Conservation (phyloP, 2,888 invertebrate genomes). For the Perizoma affinitatum region DNA sequence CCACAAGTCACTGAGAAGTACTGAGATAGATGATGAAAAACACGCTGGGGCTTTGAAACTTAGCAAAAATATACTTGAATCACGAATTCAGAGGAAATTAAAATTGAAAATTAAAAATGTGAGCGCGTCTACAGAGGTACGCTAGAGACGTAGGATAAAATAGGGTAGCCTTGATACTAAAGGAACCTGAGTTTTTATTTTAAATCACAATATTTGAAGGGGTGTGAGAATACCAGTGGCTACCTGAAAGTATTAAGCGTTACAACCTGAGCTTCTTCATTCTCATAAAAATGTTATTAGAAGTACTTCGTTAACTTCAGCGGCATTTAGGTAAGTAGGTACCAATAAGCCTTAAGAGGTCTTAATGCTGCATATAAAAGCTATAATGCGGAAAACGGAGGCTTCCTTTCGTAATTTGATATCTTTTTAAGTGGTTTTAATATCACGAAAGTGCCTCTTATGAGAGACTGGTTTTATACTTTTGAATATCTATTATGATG, state of each 20-base stretch:
- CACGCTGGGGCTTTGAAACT: too few relatives aligned
- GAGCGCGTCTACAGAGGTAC: too few relatives aligned
- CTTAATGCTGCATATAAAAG: slow-evolving; percentile 21
- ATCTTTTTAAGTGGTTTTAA: slow-evolving; percentile 33
- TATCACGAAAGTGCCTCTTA: slow-evolving; percentile 22
- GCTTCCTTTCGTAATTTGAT: slow-evolving; percentile 32
- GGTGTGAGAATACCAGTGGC: background rate
- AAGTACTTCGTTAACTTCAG: slow-evolving; percentile 7
- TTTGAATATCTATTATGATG: slow-evolving; percentile 10
- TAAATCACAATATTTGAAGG: background rate
- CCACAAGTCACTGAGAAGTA: too few relatives aligned
- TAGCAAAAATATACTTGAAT: too few relatives aligned
- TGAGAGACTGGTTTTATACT: slow-evolving; percentile 9
- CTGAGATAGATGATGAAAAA: too few relatives aligned
- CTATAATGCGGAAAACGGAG: slow-evolving; percentile 16
- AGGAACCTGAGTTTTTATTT: background rate
- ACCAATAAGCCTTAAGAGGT: slow-evolving; percentile 15
- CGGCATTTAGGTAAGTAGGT: slow-evolving; percentile 14
- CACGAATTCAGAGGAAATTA: too few relatives aligned
- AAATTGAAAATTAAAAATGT: too few relatives aligned
- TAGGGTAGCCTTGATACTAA: too few relatives aligned
- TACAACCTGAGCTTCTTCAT: background rate
- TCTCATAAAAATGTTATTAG: slow-evolving; percentile 5
- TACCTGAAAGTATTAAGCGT: background rate
- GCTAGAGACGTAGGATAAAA: too few relatives aligned